Evolutionary conservation across 2,888 invertebrate genomes (phyloP).

Genomic region (Pedicia rivosa): DNA sequence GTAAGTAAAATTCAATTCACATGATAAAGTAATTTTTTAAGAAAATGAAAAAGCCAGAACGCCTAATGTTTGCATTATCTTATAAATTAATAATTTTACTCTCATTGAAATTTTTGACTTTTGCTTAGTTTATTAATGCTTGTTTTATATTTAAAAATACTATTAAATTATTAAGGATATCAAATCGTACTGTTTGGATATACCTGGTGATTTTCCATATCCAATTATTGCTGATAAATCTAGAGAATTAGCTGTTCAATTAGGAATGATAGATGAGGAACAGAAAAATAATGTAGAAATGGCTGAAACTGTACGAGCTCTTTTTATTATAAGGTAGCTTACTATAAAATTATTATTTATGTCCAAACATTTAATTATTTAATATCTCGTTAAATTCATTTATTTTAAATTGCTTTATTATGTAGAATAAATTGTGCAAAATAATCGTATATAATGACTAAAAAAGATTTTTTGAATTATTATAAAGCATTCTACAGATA

Average conservation of each 20-base stretch:
- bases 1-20: conserved; percentile 23
- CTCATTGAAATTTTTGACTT: not conserved
- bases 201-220: conserved; percentile 57
- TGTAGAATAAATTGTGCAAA: too few species aligned
- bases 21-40: not conserved
- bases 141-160: not conserved
- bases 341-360: not conserved
- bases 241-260: conserved; percentile 48
- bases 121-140: too few species aligned
- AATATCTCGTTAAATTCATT: too few species aligned
- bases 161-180: conserved; percentile 35
- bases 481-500: too few species aligned
- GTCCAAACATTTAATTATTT: not conserved
- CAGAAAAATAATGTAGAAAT: conserved; percentile 47
- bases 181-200: conserved; percentile 50
- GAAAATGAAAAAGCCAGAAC: not conserved
- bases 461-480: too few species aligned
- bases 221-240: conserved; percentile 68
- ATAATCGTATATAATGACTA: too few species aligned
- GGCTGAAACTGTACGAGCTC: conserved; percentile 54
- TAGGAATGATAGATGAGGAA: conserved; percentile 68
- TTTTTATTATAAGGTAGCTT: conserved; percentile 48
- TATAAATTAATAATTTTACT: not conserved
- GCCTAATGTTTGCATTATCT: not conserved
- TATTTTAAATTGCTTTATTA: too few species aligned